Evolutionary conservation across 2,113 vertebrate genomes (phyloP).

Genomic region (Misgurnus anguillicaudatus): DNA sequence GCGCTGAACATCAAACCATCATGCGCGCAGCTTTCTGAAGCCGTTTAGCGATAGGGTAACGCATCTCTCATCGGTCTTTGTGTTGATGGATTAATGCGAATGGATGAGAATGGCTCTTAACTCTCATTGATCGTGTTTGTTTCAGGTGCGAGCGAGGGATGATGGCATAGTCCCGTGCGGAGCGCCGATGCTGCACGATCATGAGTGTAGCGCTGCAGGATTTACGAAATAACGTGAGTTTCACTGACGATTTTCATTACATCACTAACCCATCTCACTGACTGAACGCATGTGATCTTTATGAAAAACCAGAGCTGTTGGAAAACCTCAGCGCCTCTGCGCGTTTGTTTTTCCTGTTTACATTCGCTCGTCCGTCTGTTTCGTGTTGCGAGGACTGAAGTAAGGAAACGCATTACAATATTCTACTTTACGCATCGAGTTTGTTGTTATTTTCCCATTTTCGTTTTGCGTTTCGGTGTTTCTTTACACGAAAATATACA

Average conservation of each 20-base stretch:
- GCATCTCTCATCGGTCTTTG: not conserved
- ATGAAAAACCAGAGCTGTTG: not conserved
- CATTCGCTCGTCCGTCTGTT: not conserved
- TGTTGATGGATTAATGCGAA: not conserved
- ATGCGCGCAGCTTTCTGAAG: constrained; percentile 32
- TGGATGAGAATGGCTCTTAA: not conserved
- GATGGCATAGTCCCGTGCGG: constrained; percentile 51
- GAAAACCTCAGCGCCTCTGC: too few relatives aligned
- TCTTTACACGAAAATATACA: not conserved
- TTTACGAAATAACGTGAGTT: constrained; percentile 65
- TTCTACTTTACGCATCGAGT: not conserved
- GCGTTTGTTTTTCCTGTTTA: constrained; percentile 28
- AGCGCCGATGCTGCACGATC: constrained; percentile 56
- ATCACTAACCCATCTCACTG: not conserved
- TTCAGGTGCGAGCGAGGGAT: constrained; percentile 18
- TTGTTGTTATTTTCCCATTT: not conserved
- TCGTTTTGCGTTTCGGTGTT: not conserved
- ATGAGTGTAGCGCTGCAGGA: constrained; percentile 67
- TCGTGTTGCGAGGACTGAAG: constrained; percentile 19
- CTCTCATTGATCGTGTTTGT: constrained; percentile 23
- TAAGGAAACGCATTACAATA: constrained; percentile 2
- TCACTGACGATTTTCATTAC: not conserved
- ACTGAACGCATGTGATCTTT: not conserved
- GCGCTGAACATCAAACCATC: constrained; percentile 24
- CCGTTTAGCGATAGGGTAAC: constrained; percentile 19